Percentiles rank a stretch among this genome's conserved stretches.
Evolutionary conservation across 2,888 invertebrate genomes (phyloP).

Genomic region (Melinaea menophilus): DNA sequence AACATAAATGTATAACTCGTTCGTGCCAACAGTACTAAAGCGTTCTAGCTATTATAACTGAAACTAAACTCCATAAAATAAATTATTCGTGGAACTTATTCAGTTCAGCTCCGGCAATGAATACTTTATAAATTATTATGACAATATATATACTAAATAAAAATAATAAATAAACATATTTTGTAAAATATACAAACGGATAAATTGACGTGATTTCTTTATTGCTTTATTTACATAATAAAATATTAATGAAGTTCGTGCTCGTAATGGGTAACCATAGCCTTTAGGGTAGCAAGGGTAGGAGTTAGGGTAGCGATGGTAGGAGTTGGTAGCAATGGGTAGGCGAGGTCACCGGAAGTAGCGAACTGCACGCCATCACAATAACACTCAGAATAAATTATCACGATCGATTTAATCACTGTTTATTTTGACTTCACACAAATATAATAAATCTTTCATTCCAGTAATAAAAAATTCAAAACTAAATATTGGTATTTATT

Average conservation of each 20-base stretch:
- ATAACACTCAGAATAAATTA: constrained; percentile 46
- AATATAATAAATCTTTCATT: constrained; percentile 23
- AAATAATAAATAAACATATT: too few relatives aligned
- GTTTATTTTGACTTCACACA: constrained; percentile 33
- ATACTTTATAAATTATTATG: too few relatives aligned
- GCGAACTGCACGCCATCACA: constrained; percentile 56
- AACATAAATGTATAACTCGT: too few relatives aligned
- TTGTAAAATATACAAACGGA: neutral
- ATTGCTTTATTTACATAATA: constrained; percentile 7
- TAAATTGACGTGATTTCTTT: neutral
- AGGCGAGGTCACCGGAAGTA: constrained; percentile 53
- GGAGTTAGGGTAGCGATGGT: constrained; percentile 41
- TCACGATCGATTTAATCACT: constrained; percentile 47
- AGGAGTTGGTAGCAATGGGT: constrained; percentile 32
- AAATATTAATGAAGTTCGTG: constrained; percentile 14
- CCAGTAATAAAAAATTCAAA: constrained; percentile 45
- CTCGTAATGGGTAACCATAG: constrained; percentile 12
- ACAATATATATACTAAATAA: too few relatives aligned
- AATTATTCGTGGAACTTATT: too few relatives aligned
- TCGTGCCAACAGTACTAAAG: too few relatives aligned
- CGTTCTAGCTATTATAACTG: too few relatives aligned
- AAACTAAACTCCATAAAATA: too few relatives aligned
- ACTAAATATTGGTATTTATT: constrained; percentile 42
- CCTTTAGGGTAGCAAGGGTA: constrained; percentile 13
- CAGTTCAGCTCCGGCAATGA: too few relatives aligned